Conservation (phyloP, 1,140 invertebrate species). For the Lasioglossum baleicum region DNA sequence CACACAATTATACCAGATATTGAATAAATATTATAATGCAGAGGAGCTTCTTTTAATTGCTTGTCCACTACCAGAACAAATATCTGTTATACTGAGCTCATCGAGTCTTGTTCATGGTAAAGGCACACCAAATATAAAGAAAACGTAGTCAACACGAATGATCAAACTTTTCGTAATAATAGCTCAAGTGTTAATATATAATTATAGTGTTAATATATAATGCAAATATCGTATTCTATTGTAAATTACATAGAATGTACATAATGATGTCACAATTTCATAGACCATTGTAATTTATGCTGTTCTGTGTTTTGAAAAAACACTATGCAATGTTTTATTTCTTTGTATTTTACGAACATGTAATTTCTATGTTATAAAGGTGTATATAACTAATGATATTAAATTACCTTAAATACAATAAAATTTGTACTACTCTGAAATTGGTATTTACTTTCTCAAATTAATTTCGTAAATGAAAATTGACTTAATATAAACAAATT, state of each 20-base stretch:
- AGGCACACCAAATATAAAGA: constrained; percentile 54
- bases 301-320: background rate
- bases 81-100: constrained; percentile 92
- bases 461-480: background rate
- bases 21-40: constrained; percentile 87
- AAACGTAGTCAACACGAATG: constrained; percentile 22
- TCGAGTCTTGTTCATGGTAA: constrained; percentile 80
- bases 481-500: no score
- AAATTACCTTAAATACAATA: constrained; percentile 22
- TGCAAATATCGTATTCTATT: constrained; percentile 2
- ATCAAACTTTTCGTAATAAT: constrained; percentile 5
- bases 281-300: constrained; percentile 5
- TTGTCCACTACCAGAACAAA: constrained; percentile 94
- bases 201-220: constrained; percentile 29
- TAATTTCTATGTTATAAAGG: constrained; percentile 17
- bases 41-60: constrained; percentile 92
- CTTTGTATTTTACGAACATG: constrained; percentile 17
- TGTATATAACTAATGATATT: constrained; percentile 31
- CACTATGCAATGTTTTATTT: constrained; percentile 17
- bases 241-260: constrained; percentile 33
- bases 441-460: constrained; percentile 12
- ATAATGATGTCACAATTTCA: background rate
- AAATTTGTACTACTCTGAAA: constrained; percentile 7
- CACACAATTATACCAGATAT: constrained; percentile 89
- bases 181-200: constrained; percentile 26